phyloP scores from a whole-genome alignment of 2,888 invertebrate species.

The Lasioglossum morio region DNA sequence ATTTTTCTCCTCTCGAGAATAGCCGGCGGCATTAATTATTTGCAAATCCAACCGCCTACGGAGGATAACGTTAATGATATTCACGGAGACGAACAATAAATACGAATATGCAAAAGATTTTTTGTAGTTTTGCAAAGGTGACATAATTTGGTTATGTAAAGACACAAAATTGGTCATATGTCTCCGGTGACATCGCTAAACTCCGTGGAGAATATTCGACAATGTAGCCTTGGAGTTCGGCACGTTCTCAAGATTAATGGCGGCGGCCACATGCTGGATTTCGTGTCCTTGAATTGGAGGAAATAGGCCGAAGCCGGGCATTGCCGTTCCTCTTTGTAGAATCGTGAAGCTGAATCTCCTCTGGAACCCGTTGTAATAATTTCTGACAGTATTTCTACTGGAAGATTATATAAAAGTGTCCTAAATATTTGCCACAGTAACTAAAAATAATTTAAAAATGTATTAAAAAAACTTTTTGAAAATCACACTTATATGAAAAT shows the following conservation, averaged over 20 bases:
- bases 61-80: not conserved
- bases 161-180: slow-evolving; percentile 15
- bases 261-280: not conserved
- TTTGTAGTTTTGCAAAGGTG: not conserved
- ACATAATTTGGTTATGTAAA: slow-evolving; percentile 14
- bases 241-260: slow-evolving; percentile 30
- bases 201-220: not conserved
- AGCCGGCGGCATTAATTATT: not conserved
- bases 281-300: not conserved
- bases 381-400: not conserved
- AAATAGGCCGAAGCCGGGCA: not conserved
- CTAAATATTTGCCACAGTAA: too few species aligned
- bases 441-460: too few species aligned
- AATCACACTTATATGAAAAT: too few species aligned
- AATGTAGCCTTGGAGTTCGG: slow-evolving; percentile 20
- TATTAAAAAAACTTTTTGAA: too few species aligned
- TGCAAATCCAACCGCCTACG: not conserved
- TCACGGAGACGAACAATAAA: too few species aligned
- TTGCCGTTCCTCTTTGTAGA: not conserved
- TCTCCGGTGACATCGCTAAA: not conserved
- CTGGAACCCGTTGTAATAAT: not conserved
- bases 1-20: not conserved
- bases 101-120: not conserved
- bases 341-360: not conserved
- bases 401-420: not conserved